Conservation (phyloP, 2,888 invertebrate genomes). For the Dynastes tityus region DNA sequence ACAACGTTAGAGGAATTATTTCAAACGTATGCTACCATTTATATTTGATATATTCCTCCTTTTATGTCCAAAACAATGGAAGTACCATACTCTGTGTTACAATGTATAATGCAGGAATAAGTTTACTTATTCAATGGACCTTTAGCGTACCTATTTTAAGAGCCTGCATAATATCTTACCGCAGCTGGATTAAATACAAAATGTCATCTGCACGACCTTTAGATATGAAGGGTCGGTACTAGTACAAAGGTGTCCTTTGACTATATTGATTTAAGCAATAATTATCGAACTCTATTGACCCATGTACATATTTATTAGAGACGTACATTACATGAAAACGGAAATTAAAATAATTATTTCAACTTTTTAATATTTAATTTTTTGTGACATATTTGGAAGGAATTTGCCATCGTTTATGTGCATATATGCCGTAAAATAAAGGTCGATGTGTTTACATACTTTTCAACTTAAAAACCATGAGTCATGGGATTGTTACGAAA, state of each 20-base stretch:
- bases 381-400: too few relatives aligned
- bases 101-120: not conserved
- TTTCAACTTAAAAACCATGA: not conserved
- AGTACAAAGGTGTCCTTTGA: slow-evolving; percentile 16
- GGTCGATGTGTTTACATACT: too few relatives aligned
- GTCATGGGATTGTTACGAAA: slow-evolving; percentile 5
- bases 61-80: too few relatives aligned
- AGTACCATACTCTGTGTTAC: too few relatives aligned
- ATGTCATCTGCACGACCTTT: slow-evolving; percentile 34
- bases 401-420: too few relatives aligned
- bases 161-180: slow-evolving; percentile 10
- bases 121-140: slow-evolving; percentile 14
- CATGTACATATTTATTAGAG: not conserved
- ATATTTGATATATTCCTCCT: too few relatives aligned
- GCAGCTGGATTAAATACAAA: slow-evolving; percentile 19
- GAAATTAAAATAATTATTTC: too few relatives aligned
- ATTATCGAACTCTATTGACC: slow-evolving; percentile 20
- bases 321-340: too few relatives aligned
- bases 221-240: slow-evolving; percentile 7
- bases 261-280: slow-evolving; percentile 13
- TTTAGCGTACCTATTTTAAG: slow-evolving; percentile 4
- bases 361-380: too few relatives aligned
- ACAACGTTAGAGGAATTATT: not conserved
- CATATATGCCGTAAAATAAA: too few relatives aligned
- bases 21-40: too few relatives aligned